Evolutionary conservation across 2,797 vertebrate genomes (phyloP).

Genomic region (Euphonia xanthogaster): DNA sequence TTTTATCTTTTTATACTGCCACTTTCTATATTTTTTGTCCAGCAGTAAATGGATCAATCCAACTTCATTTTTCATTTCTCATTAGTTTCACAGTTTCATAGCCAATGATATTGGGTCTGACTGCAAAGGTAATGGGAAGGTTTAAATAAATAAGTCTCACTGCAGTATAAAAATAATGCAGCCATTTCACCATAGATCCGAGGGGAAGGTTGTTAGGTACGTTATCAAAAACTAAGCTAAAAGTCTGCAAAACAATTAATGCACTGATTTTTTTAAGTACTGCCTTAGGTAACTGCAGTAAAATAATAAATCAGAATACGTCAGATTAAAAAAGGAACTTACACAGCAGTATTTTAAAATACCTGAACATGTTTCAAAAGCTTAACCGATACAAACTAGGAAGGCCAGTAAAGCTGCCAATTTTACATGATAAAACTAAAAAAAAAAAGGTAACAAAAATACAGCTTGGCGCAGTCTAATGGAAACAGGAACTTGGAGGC

Average conservation of each 20-base stretch:
- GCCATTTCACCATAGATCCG: background rate
- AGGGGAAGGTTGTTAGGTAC: background rate
- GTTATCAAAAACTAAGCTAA: background rate
- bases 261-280: background rate
- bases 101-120: background rate
- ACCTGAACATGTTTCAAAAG: slow-evolving; percentile 56
- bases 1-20: background rate
- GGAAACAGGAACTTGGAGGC: background rate
- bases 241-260: background rate
- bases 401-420: slow-evolving; percentile 15
- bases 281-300: background rate
- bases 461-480: background rate
- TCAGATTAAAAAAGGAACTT: slow-evolving; percentile 33
- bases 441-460: background rate
- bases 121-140: background rate
- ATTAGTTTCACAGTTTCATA: slow-evolving; percentile 18
- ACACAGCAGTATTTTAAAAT: slow-evolving; percentile 58
- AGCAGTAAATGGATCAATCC: background rate
- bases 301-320: background rate
- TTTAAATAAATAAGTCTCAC: slow-evolving; percentile 38
- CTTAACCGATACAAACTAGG: slow-evolving; percentile 37
- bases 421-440: background rate
- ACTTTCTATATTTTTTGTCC: background rate
- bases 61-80: background rate
- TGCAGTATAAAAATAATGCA: background rate